Evolutionary conservation across 2,113 vertebrate species (phyloP), one percentile per base, ranked within the genome.

Genomic region (Catharus minimus): DNA sequence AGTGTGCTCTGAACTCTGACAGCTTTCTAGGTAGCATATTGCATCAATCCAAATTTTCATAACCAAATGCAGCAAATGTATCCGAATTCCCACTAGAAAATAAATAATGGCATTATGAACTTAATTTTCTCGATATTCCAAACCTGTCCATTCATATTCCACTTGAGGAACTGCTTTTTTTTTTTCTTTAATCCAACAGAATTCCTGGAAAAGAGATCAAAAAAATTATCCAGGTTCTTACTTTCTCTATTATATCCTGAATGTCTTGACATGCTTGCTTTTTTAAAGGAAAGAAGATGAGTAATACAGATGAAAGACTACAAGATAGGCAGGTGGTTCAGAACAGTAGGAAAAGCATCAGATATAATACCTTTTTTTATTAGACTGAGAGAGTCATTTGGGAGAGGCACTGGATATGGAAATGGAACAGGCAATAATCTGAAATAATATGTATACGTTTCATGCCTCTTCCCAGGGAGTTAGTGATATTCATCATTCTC

Each of bases 251-350:
- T 85, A 28, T 88, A 64, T 49, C 72, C 65, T 69, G 44, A 65
- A 83, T 50, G 77, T 10, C 66, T 76, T 88, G 77, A 78, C 73
- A 82, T 73, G 69, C 33, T 83, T 76, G 16, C 8, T 36, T 84
- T 95, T 69, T 67, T 58, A 73, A 92, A 58, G 65, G 52, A 83
- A 89, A 91, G 28, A 90, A 62, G 85, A 94, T 91, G 93, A 96
- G 76, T 84, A 66, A 95, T 69, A 71, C 7, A 5, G 68, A 94
- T 85, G 65, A 95, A 96, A 96, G 68, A 85, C 81, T 67, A 71
- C 66, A 91, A 91, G 78, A 76, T 17, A 85, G 58, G 89, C 80
- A 93, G 53, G 60, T 74, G 86, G 73, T 66, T 91, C 86, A 94
- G 90, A 91, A 83, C 43, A 91, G 91, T 20, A 67, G 33, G 18